Evolutionary conservation across 2,888 invertebrate species (phyloP).

Genomic region (Taphrorychus bicolor): DNA sequence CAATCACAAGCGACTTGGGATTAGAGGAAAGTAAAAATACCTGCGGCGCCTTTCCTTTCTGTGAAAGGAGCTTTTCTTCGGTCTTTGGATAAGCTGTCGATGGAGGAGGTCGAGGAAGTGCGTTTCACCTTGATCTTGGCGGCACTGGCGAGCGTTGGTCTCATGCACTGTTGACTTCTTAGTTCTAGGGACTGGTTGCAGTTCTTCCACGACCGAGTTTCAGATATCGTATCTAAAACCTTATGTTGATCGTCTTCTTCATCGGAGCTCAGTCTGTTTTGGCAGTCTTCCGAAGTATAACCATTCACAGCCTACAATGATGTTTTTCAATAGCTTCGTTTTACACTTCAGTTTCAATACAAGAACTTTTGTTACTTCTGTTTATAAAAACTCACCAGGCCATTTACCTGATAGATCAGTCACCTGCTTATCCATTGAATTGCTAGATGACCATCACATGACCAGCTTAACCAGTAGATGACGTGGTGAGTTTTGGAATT

Average conservation of each 20-base stretch:
- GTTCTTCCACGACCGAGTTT: constrained; percentile 57
- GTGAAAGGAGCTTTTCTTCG: constrained; percentile 40
- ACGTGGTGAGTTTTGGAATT: too few species aligned
- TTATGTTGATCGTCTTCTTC: constrained; percentile 49
- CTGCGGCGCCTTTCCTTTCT: constrained; percentile 36
- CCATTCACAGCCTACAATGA: constrained; percentile 59
- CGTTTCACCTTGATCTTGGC: constrained; percentile 50
- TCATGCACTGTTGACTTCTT: constrained; percentile 41
- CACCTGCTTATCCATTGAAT: too few species aligned
- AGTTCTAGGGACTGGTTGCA: constrained; percentile 32
- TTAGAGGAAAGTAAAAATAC: neutral
- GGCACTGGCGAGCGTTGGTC: constrained; percentile 43
- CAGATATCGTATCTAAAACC: constrained; percentile 58
- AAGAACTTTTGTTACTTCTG: too few species aligned
- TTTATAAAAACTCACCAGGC: too few species aligned
- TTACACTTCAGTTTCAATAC: too few species aligned
- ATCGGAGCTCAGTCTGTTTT: constrained; percentile 52
- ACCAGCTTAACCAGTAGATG: too few species aligned
- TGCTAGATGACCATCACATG: too few species aligned
- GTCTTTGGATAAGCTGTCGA: constrained; percentile 53
- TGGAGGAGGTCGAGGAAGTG: constrained; percentile 58
- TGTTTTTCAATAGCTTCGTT: neutral
- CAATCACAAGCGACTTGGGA: too few species aligned
- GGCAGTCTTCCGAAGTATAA: constrained; percentile 62
- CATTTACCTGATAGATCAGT: too few species aligned